These are phyloP conservation scores for Eupithecia dodoneata DNA, from an alignment of 2,888 invertebrate species.

Conservation along the genomic window DNA sequence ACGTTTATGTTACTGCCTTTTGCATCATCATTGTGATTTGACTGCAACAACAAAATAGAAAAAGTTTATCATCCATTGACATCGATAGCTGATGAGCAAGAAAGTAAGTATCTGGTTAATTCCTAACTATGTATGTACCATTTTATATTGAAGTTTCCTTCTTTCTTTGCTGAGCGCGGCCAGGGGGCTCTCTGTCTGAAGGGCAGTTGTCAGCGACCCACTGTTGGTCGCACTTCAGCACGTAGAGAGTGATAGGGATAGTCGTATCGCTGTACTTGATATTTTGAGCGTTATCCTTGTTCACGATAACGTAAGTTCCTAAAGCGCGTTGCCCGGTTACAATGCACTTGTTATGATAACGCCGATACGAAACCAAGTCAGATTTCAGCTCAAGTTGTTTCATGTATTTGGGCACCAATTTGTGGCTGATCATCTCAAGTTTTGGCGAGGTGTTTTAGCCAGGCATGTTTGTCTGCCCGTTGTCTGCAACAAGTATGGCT, in stretches of 20 bases:
- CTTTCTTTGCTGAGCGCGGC: constrained; percentile 34
- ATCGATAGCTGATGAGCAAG: not conserved
- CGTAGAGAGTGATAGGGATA: constrained; percentile 30
- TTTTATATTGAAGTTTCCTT: constrained; percentile 36
- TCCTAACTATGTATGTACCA: not conserved
- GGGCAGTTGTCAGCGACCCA: constrained; percentile 22
- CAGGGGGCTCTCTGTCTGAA: constrained; percentile 19
- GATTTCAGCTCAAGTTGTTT: constrained; percentile 38
- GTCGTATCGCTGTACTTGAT: constrained; percentile 30
- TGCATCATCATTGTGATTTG: constrained; percentile 1
- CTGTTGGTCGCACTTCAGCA: constrained; percentile 33
- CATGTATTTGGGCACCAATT: constrained; percentile 41
- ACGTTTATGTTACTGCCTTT: not conserved
- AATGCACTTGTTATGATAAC: constrained; percentile 36
- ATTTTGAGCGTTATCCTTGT: constrained; percentile 30
- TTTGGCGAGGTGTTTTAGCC: constrained; percentile 1
- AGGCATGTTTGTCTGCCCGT: constrained; percentile 19
- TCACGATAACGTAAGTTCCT: constrained; percentile 29
- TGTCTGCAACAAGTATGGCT: constrained; percentile 29
- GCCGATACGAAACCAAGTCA: constrained; percentile 33
- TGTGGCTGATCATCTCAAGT: constrained; percentile 38
- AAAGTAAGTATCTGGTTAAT: not conserved
- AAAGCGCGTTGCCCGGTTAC: constrained; percentile 34
- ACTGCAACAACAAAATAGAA: constrained; percentile 17
- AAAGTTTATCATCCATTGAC: not conserved